Evolutionary conservation across 2,888 invertebrate species (phyloP).

Genomic region (Electrophaes corylata): DNA sequence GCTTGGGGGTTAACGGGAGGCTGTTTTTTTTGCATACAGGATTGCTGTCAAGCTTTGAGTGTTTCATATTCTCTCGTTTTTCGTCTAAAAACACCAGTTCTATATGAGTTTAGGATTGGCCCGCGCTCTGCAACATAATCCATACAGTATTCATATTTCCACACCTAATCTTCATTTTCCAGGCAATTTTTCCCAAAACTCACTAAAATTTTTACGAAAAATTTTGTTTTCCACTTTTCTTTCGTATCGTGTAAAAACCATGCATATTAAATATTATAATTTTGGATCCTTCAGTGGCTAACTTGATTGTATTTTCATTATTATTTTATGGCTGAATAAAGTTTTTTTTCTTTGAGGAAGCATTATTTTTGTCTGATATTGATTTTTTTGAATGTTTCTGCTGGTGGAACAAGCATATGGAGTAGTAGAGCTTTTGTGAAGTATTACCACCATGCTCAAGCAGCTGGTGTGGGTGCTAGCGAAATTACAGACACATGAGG

Average conservation of each 20-base stretch:
- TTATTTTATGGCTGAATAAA: slow-evolving; percentile 1
- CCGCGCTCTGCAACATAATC: neutral
- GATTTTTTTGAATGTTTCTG: too few relatives aligned
- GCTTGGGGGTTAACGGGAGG: too few relatives aligned
- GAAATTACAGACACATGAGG: too few relatives aligned
- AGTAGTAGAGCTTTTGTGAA: too few relatives aligned
- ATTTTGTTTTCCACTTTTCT: slow-evolving; percentile 18
- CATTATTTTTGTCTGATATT: neutral
- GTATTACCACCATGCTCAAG: too few relatives aligned
- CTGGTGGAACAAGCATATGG: too few relatives aligned
- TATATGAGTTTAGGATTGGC: neutral
- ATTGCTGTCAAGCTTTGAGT: too few relatives aligned
- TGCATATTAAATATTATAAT: slow-evolving; percentile 29
- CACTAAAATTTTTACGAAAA: slow-evolving; percentile 12
- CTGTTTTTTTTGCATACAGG: too few relatives aligned
- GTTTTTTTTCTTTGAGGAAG: neutral
- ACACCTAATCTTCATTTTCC: slow-evolving; percentile 14
- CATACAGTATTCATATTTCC: slow-evolving; percentile 9
- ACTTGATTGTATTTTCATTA: slow-evolving; percentile 8
- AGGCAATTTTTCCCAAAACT: slow-evolving; percentile 11
- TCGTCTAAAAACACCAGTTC: neutral
- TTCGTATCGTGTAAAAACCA: slow-evolving; percentile 18
- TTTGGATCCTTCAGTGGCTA: neutral
- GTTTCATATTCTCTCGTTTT: neutral
- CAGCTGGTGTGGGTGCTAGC: too few relatives aligned